Evolutionary conservation across 2,113 vertebrate species (phyloP).

Genomic region (Glaucomys volans): DNA sequence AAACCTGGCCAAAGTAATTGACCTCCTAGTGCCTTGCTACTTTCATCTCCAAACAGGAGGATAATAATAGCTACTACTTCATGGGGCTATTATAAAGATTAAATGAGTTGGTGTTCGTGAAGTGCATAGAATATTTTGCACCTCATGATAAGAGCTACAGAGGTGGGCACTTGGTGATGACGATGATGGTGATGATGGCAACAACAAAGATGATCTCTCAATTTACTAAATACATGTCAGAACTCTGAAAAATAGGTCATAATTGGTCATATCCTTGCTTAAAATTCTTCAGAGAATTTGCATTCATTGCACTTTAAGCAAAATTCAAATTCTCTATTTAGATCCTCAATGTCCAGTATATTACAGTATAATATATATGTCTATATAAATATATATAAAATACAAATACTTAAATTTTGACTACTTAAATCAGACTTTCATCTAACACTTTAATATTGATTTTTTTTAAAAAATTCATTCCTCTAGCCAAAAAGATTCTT

Average conservation of each 20-base stretch:
- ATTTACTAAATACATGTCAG: background rate
- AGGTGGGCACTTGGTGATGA: background rate
- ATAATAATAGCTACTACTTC: background rate
- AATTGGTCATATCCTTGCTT: background rate
- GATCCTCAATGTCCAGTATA: background rate
- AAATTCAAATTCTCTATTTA: background rate
- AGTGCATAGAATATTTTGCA: background rate
- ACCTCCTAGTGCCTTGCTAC: background rate
- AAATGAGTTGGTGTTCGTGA: background rate
- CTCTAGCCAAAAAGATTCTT: constrained; percentile 46
- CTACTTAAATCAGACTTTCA: background rate
- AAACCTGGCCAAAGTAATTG: background rate
- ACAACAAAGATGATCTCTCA: background rate
- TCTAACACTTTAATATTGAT: background rate
- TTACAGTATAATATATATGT: too few species aligned
- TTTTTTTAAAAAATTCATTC: background rate
- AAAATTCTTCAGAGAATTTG: background rate
- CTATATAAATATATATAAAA: background rate
- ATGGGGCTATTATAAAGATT: background rate
- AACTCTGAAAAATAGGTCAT: background rate
- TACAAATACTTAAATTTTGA: background rate
- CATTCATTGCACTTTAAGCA: background rate
- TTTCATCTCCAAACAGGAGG: background rate
- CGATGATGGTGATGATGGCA: background rate
- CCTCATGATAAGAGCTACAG: background rate